Evolutionary conservation across 1,140 invertebrate genomes (phyloP), one percentile per base, ranked within the genome.

Genomic region (Anastrepha ludens): DNA sequence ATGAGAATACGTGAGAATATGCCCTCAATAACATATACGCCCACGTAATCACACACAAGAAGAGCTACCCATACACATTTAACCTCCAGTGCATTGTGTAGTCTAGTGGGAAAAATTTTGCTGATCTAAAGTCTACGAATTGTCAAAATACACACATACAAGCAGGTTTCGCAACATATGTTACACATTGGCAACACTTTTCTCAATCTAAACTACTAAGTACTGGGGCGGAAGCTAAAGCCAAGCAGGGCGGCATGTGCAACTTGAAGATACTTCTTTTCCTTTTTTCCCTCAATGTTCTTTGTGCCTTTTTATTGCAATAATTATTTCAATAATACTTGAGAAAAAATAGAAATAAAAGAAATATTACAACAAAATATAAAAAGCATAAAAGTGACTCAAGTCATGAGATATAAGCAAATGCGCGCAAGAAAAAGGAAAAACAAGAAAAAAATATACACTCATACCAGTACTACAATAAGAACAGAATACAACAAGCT

Each of bases 281-380:
- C 5, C 13, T 85, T 44, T 50, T 81, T 81, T 81, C 29, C 9
- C 78, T 55, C 44, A 6, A 74, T 44, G 20, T 87, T 29, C 91
- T 91, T 91, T 90, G 89, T 81, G 47, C 87, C 87, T 87, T 87
- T 87, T 92, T 92, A 92, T 92, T 92, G 90, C 90, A 92, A 92
- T 92, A 92, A 92, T 92, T 92, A 92, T 92, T 92, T 92, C 92
- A 92, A 92, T 92, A 92, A 92, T 91, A 90, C 91, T 90, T 89
- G 91, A 92, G 90, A 91, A 91, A 90, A 89, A 91, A 64, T 65
- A 70, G 88, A 81, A 81, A 55, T 81, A 81, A 81, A 50, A 55
- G 47, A 81, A 81, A 81, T 41, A 50, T n/a, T 67, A 89, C 89
- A 88, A 88, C 86, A 88, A 88, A 89, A 55, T 88, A 50, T 85